Conservation (phyloP, 2,888 invertebrate species). For the Zonitis immaculata region DNA sequence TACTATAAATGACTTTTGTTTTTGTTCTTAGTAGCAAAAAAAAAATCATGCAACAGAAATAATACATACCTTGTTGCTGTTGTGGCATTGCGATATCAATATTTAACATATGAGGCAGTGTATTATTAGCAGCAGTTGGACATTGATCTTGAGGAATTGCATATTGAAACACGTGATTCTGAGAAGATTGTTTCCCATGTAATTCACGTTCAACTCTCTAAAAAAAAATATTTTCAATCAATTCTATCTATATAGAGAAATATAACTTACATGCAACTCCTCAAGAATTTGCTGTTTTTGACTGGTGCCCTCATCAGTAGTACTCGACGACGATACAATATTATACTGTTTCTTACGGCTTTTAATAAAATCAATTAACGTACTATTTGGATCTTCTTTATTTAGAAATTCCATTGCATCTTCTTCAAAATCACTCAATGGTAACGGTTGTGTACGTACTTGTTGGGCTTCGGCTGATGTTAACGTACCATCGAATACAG, state of each 20-base stretch:
- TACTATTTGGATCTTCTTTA: conserved; percentile 53
- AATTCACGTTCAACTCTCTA: conserved; percentile 66
- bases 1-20: background rate
- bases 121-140: conserved; percentile 34
- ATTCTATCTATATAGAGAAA: background rate
- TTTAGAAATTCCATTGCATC: conserved; percentile 46
- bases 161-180: conserved; percentile 43
- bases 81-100: conserved; percentile 50
- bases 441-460: conserved; percentile 50
- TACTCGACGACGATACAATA: conserved; percentile 24
- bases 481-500: conserved; percentile 50
- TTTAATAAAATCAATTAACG: conserved; percentile 47
- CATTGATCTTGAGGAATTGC: conserved; percentile 43
- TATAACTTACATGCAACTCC: conserved; percentile 53
- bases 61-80: conserved; percentile 35
- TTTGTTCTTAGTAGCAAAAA: too few relatives aligned
- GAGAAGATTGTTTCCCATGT: conserved; percentile 50
- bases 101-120: conserved; percentile 50
- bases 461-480: conserved; percentile 58
- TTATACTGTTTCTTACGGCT: conserved; percentile 43
- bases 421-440: conserved; percentile 42
- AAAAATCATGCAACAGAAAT: conserved; percentile 11
- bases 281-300: conserved; percentile 68
- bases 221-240: conserved; percentile 9
- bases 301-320: conserved; percentile 58